Evolutionary conservation across 1,140 invertebrate species (phyloP).

Genomic region (Drosophila novamexicana): DNA sequence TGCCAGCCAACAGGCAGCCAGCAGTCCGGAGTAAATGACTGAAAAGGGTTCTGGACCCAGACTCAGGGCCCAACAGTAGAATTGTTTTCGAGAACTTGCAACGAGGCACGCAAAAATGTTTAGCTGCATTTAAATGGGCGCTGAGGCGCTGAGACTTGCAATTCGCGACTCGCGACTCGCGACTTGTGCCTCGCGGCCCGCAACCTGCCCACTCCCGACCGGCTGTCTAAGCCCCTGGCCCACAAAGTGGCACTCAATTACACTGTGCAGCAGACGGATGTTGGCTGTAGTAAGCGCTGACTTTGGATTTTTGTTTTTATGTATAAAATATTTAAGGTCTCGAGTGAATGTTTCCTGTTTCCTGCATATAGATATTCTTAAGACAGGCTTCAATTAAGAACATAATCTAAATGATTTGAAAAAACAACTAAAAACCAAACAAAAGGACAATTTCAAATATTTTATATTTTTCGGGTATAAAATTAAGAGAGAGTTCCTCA

Average conservation of each 20-base stretch:
- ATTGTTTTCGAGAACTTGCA: constrained; percentile 55
- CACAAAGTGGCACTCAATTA: constrained; percentile 16
- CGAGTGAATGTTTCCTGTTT: no score
- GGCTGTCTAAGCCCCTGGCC: not conserved
- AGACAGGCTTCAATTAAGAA: no score
- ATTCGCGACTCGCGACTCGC: constrained; percentile 1
- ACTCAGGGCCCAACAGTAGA: constrained; percentile 13
- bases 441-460: no score
- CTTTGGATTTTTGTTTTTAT: no score
- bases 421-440: no score
- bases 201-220: not conserved
- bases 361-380: no score
- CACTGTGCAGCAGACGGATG: constrained; percentile 10
- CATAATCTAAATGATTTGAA: no score
- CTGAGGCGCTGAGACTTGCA: not conserved
- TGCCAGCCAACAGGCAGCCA: constrained; percentile 34
- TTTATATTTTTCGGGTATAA: no score
- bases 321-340: no score
- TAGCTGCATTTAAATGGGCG: constrained; percentile 56
- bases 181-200: not conserved
- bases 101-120: constrained; percentile 42
- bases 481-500: no score
- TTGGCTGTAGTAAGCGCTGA: not conserved
- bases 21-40: not conserved
- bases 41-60: constrained; percentile 52